Evolutionary conservation across 2,888 invertebrate species (phyloP).

Genomic region (Amiota communis): DNA sequence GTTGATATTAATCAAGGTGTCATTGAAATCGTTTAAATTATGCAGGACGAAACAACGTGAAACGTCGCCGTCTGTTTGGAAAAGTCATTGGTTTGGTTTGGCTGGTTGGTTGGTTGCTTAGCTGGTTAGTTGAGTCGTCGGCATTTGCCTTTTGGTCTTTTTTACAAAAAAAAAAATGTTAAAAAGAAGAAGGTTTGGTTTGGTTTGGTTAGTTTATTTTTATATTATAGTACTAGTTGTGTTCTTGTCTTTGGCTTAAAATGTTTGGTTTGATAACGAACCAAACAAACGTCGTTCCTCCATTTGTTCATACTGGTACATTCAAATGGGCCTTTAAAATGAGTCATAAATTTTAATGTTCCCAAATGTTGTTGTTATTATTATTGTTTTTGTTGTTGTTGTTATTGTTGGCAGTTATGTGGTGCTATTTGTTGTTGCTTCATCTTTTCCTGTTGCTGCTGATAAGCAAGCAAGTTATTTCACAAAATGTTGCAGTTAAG

Average conservation of each 20-base stretch:
- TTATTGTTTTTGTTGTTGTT: neutral
- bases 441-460: neutral
- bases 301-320: too few relatives aligned
- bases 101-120: neutral
- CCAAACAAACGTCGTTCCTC: too few relatives aligned
- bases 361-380: too few relatives aligned
- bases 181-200: too few relatives aligned
- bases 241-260: neutral
- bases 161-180: neutral
- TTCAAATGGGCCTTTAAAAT: conserved; percentile 4
- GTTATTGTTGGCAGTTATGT: neutral
- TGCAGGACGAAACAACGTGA: conserved; percentile 45
- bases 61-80: neutral
- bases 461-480: conserved; percentile 1
- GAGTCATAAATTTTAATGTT: conserved; percentile 17
- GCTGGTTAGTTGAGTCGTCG: neutral
- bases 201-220: neutral
- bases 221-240: neutral
- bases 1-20: conserved; percentile 71
- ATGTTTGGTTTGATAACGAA: neutral
- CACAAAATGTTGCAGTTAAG: neutral
- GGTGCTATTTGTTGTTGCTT: neutral
- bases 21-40: conserved; percentile 71
- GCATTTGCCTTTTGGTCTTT: conserved; percentile 10
- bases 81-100: neutral